Percentiles rank a stretch among this genome's conserved stretches.
Conservation (phyloP, 2,888 invertebrate species). For the Halocaridina rubra region DNA sequence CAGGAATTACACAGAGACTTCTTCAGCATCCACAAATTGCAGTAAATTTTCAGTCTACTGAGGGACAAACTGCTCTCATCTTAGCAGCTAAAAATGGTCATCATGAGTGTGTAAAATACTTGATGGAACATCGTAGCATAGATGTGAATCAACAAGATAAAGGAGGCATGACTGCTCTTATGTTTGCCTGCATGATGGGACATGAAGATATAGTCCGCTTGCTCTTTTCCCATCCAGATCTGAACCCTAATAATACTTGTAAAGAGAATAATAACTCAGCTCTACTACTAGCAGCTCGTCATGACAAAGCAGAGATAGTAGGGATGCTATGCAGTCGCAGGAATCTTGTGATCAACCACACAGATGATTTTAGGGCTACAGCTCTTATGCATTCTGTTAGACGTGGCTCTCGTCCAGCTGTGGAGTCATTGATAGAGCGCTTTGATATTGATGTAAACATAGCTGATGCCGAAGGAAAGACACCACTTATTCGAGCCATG, state of each 20-base stretch:
- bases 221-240: slow-evolving; percentile 60
- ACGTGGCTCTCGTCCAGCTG: slow-evolving; percentile 21
- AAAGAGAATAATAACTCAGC: slow-evolving; percentile 54
- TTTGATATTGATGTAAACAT: slow-evolving; percentile 54
- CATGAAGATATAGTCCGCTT: slow-evolving; percentile 57
- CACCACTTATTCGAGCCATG: slow-evolving; percentile 56
- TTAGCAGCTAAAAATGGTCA: slow-evolving; percentile 38
- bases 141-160: slow-evolving; percentile 57
- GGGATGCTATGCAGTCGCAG: slow-evolving; percentile 44
- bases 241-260: slow-evolving; percentile 53
- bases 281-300: slow-evolving; percentile 47
- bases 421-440: slow-evolving; percentile 51
- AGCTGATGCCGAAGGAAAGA: slow-evolving; percentile 60
- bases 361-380: slow-evolving; percentile 50
- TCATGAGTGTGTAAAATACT: slow-evolving; percentile 46
- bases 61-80: slow-evolving; percentile 48
- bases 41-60: slow-evolving; percentile 36
- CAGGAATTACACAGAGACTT: slow-evolving; percentile 13
- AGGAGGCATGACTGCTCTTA: slow-evolving; percentile 53
- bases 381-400: slow-evolving; percentile 50
- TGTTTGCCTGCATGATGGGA: slow-evolving; percentile 56
- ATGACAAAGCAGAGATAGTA: slow-evolving; percentile 26
- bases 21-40: slow-evolving; percentile 39
- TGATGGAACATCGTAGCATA: slow-evolving; percentile 49
- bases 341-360: slow-evolving; percentile 46